Evolutionary conservation across 2,797 vertebrate species (phyloP).

Genomic region (Iguana delicatissima): DNA sequence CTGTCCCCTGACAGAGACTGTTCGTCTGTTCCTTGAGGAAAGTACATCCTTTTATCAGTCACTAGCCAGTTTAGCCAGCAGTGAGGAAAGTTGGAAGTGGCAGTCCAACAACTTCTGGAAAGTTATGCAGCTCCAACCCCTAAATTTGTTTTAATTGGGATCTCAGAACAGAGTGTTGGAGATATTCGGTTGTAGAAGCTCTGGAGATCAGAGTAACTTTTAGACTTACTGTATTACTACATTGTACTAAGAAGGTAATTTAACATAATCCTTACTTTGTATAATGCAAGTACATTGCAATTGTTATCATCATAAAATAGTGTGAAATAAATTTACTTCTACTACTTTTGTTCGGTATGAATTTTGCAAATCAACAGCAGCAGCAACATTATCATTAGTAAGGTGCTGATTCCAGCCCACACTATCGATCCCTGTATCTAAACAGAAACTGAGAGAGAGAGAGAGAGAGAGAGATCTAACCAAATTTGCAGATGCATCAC

Average conservation of each 20-base stretch:
- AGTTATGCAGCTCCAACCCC: too few species aligned
- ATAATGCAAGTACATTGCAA: neutral
- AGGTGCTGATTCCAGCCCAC: neutral
- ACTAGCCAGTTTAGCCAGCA: too few species aligned
- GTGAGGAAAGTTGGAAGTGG: too few species aligned
- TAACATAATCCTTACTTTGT: neutral
- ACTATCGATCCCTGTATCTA: too few species aligned
- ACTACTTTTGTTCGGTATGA: neutral
- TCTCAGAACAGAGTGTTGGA: neutral
- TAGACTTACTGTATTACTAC: neutral
- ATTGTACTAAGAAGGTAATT: neutral
- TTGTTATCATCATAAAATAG: neutral
- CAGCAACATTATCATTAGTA: neutral
- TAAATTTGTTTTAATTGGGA: neutral
- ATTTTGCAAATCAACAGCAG: neutral
- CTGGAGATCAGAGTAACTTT: neutral
- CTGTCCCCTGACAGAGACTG: too few species aligned
- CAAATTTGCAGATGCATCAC: neutral
- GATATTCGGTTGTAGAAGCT: neutral
- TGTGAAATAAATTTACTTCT: neutral
- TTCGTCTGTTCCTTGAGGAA: too few species aligned
- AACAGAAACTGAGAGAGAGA: too few species aligned
- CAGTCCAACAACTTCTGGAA: too few species aligned
- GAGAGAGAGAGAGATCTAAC: neutral
- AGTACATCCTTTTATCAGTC: too few species aligned